These are phyloP conservation scores for Trichonephila clavipes DNA, from an alignment of 1,140 invertebrate genomes.

Conservation along the genomic window DNA sequence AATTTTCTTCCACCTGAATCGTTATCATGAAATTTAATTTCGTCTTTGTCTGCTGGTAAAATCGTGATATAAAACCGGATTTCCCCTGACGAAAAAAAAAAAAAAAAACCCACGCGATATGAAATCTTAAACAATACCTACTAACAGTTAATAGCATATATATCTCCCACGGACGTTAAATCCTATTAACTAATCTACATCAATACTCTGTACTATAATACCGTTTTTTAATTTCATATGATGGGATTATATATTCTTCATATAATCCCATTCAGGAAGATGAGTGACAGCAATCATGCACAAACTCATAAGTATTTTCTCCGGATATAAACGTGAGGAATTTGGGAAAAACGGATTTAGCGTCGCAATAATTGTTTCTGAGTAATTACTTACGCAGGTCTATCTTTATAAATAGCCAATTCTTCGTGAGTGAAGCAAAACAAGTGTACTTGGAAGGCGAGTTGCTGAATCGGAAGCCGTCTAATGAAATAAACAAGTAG, in stretches of 20 bases:
- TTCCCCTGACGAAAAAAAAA: too few species aligned
- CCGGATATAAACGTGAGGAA: neutral
- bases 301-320: neutral
- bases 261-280: neutral
- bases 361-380: conserved; percentile 3
- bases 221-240: too few species aligned
- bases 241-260: too few species aligned
- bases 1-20: too few species aligned
- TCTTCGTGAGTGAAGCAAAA: neutral
- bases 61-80: too few species aligned
- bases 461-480: conserved; percentile 24
- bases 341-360: neutral
- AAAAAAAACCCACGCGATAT: too few species aligned
- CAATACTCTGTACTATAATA: too few species aligned
- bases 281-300: neutral
- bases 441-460: neutral
- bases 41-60: too few species aligned
- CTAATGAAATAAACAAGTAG: neutral
- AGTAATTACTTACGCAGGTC: neutral
- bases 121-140: too few species aligned
- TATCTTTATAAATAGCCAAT: conserved; percentile 8
- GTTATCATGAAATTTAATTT: too few species aligned
- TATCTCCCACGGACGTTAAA: too few species aligned
- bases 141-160: neutral
- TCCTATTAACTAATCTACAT: too few species aligned